Percentiles rank a stretch among this genome's conserved stretches.
These are phyloP conservation scores for Hemichromis elongatus DNA, from an alignment of 2,113 vertebrate species.

Conservation along the genomic window DNA sequence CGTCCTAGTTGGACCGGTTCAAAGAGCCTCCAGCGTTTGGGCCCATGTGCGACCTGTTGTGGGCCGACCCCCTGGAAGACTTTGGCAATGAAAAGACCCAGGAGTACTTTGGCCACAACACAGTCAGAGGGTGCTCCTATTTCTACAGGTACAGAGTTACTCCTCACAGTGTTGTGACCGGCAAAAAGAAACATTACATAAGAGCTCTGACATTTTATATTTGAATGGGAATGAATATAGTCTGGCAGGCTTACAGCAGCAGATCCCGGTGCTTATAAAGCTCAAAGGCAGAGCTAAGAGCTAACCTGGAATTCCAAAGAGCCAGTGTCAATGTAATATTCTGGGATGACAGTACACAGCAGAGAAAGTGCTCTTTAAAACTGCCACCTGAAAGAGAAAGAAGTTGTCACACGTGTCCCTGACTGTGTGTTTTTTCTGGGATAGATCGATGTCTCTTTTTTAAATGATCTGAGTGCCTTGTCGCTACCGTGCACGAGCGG, in stretches of 20 bases:
- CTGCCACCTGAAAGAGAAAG: neutral
- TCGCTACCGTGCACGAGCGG: neutral
- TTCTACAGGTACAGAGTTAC: conserved; percentile 75
- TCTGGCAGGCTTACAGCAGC: neutral
- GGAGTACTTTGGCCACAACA: conserved; percentile 81
- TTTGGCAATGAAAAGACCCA: conserved; percentile 83
- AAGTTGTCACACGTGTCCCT: neutral
- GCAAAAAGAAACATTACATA: neutral
- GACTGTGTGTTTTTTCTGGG: neutral
- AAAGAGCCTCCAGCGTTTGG: conserved; percentile 82
- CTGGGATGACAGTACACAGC: neutral
- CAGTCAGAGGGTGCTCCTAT: conserved; percentile 80
- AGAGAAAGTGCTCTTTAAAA: neutral
- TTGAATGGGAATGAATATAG: neutral
- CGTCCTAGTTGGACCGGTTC: conserved; percentile 77
- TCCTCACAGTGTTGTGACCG: neutral
- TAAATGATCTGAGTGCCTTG: neutral
- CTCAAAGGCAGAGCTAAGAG: neutral
- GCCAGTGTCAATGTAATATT: neutral
- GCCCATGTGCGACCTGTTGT: conserved; percentile 81
- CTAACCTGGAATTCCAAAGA: neutral
- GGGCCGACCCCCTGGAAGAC: conserved; percentile 81
- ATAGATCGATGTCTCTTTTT: neutral
- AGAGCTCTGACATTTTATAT: neutral
- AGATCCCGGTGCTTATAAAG: neutral